Evolutionary conservation across 1,140 invertebrate genomes (phyloP), one percentile per base, ranked within the genome.

Genomic region (Eumeta japonica): DNA sequence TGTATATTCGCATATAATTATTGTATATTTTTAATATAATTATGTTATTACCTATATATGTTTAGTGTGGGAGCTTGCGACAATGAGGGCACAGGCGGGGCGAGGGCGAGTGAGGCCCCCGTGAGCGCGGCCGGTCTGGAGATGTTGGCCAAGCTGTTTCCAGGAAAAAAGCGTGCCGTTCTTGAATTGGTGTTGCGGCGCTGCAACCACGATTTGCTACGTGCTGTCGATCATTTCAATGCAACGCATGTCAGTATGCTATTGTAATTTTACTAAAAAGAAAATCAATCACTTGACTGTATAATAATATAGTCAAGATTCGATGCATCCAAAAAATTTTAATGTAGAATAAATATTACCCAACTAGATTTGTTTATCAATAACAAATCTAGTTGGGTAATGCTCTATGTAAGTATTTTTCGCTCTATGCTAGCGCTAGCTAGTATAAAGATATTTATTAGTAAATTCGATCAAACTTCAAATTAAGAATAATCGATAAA

Each of bases 61-160:
- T 18, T n/a, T 18, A 11, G 3, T 13, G n/a, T 2, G 16, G 1
- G 11, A 35, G 20, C 19, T 2, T 14, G 34, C 20, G 16, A 7
- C 15, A 52, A 57, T 30, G 59, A 59, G 9, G 36, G n/a, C n/a
- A n/a, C n/a, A n/a, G n/a, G n/a, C n/a, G n/a, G n/a, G n/a, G n/a
- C n/a, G n/a, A n/a, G n/a, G n/a, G n/a, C n/a, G n/a, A n/a, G n/a
- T n/a, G n/a, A n/a, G n/a, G 48, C 45, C 12, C 43, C 50, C 1
- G 73, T 77, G 0, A 76, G 73, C 39, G 57, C 63, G 1, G 72
- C 73, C 3, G 65, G 72, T 1, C 72, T 96, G 18, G 90, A 95
- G 45, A 92, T 94, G 70, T 67, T 96, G 19, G 79, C 84, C 3
- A 83, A 89, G 30, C 72, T 96, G 3, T 97, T 96, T 64, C 92